These are phyloP conservation scores for Sericinus montela DNA, from an alignment of 2,888 invertebrate genomes.

Conservation along the genomic window DNA sequence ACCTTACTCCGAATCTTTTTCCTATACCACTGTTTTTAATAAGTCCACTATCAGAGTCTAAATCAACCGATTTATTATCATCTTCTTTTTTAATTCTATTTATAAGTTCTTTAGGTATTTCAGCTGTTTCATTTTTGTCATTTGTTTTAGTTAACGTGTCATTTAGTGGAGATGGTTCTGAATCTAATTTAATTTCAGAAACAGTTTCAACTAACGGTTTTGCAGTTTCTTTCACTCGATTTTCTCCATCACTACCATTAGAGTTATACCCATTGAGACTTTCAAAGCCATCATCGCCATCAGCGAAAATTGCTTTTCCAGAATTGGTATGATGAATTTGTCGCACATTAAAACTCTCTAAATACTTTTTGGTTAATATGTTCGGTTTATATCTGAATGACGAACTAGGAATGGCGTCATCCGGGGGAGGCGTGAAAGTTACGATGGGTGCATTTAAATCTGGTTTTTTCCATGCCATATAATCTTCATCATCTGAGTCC, in stretches of 20 bases:
- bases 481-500: conserved; percentile 73
- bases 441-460: conserved; percentile 59
- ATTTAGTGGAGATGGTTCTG: conserved; percentile 21
- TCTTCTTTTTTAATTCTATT: conserved; percentile 57
- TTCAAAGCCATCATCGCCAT: conserved; percentile 91
- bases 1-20: conserved; percentile 60
- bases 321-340: conserved; percentile 45
- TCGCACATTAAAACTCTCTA: conserved; percentile 65
- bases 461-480: conserved; percentile 71
- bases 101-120: conserved; percentile 11
- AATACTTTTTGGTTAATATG: conserved; percentile 62
- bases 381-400: conserved; percentile 56
- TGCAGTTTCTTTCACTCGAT: conserved; percentile 32
- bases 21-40: conserved; percentile 50
- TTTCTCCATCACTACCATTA: conserved; percentile 79
- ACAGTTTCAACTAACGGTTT: conserved; percentile 27
- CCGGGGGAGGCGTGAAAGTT: conserved; percentile 67
- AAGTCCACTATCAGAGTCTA: conserved; percentile 55
- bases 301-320: conserved; percentile 52
- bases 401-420: conserved; percentile 48
- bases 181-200: conserved; percentile 21
- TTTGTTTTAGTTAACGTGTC: conserved; percentile 23
- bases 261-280: conserved; percentile 91
- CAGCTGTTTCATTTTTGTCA: conserved; percentile 20
- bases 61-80: conserved; percentile 58